phyloP scores from a whole-genome alignment of 2,797 vertebrate species.

The Propithecus perrieri region DNA sequence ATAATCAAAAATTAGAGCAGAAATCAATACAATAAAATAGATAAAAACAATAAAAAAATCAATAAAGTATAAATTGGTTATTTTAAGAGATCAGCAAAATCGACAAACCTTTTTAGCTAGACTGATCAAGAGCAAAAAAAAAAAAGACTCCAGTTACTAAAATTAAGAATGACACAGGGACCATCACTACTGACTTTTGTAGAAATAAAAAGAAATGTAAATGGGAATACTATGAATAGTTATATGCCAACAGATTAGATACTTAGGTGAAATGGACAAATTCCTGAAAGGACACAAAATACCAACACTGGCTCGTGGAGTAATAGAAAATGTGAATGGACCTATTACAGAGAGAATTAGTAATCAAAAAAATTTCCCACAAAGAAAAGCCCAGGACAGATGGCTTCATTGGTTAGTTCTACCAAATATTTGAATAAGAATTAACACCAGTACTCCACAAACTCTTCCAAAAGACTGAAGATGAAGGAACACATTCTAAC shows the following conservation, averaged over 20 bases:
- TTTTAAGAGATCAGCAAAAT: neutral
- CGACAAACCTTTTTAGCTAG: neutral
- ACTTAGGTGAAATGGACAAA: constrained; percentile 12
- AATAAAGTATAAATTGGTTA: neutral
- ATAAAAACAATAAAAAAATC: neutral
- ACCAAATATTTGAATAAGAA: constrained; percentile 20
- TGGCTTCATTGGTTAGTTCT: neutral
- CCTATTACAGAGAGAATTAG: neutral
- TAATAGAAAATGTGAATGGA: constrained; percentile 12
- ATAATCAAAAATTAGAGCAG: neutral
- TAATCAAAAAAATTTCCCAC: neutral
- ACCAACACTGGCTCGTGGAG: neutral
- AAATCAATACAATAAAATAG: neutral
- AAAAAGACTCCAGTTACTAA: neutral
- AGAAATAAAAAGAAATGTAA: constrained; percentile 29
- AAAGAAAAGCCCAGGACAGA: neutral
- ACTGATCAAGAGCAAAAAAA: constrained; percentile 5
- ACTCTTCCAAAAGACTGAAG: neutral
- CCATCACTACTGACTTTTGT: neutral
- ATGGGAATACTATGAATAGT: neutral
- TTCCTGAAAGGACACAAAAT: neutral
- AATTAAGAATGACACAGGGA: neutral
- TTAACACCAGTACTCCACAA: neutral
- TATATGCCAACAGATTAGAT: neutral
- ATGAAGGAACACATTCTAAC: neutral